Percentiles rank a stretch among this genome's conserved stretches.
Conservation (phyloP, 1,140 invertebrate genomes). For the Drosophila suzukii region DNA sequence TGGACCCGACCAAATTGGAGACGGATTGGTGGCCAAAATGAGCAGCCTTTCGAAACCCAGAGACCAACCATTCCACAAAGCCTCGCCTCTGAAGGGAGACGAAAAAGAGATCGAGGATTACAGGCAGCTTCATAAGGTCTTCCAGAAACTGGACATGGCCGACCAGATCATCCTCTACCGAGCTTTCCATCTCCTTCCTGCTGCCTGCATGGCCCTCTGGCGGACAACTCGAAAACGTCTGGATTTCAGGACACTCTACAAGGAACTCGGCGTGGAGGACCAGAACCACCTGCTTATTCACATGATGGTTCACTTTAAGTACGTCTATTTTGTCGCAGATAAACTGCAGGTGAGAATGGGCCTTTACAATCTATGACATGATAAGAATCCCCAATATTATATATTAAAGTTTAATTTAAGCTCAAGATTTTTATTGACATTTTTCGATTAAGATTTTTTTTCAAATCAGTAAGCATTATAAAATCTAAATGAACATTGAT, state of each 20-base stretch:
- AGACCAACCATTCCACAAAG: not conserved
- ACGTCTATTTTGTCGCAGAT: conserved; percentile 7
- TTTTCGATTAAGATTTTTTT: no score
- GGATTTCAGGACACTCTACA: not conserved
- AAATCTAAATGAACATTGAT: no score
- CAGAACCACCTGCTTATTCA: conserved; percentile 1
- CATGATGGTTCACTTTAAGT: conserved; percentile 5
- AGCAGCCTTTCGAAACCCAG: not conserved
- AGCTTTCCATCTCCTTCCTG: not conserved
- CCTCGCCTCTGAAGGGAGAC: no score
- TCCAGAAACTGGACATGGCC: not conserved
- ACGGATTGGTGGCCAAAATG: not conserved
- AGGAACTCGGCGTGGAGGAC: not conserved
- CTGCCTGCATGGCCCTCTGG: conserved; percentile 5
- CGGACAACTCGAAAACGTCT: not conserved
- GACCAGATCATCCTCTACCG: conserved; percentile 8
- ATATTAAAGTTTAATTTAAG: no score
- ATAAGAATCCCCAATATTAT: no score
- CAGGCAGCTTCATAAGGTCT: not conserved
- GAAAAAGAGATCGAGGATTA: not conserved
- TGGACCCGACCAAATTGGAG: not conserved
- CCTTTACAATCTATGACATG: not conserved
- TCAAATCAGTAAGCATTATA: no score
- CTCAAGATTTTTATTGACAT: no score
- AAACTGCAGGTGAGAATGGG: not conserved